Percentiles rank a stretch among this genome's conserved stretches.
These are phyloP conservation scores for Ochlodes sylvanus DNA, from an alignment of 2,888 invertebrate genomes.

Conservation along the genomic window DNA sequence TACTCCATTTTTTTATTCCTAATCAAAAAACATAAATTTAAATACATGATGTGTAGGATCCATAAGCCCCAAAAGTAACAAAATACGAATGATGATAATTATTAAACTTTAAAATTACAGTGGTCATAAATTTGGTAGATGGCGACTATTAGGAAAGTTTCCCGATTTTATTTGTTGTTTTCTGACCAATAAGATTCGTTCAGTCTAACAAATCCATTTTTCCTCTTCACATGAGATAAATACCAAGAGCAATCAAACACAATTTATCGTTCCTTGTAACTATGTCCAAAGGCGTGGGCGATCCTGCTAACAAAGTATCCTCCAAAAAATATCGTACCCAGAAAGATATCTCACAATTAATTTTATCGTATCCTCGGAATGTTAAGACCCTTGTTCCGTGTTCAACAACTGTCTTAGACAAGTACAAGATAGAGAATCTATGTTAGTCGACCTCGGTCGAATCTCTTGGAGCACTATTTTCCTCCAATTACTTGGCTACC, in stretches of 20 bases:
- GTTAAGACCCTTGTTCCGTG: slow-evolving; percentile 41
- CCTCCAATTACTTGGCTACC: slow-evolving; percentile 36
- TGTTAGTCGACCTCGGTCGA: slow-evolving; percentile 34
- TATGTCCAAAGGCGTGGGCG: slow-evolving; percentile 28
- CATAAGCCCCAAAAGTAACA: too few relatives aligned
- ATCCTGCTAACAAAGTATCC: slow-evolving; percentile 29
- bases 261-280: slow-evolving; percentile 25
- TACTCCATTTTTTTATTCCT: too few relatives aligned
- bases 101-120: too few relatives aligned
- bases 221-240: slow-evolving; percentile 1
- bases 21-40: too few relatives aligned
- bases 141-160: too few relatives aligned
- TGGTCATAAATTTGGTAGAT: too few relatives aligned
- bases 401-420: slow-evolving; percentile 40
- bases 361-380: slow-evolving; percentile 36
- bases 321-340: slow-evolving; percentile 29
- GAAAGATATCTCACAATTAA: slow-evolving; percentile 38
- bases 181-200: neutral
- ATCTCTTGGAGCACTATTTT: slow-evolving; percentile 29
- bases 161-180: neutral
- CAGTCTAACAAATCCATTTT: neutral
- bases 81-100: too few relatives aligned
- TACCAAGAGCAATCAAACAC: slow-evolving; percentile 19
- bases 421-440: slow-evolving; percentile 39
- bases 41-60: too few relatives aligned